phyloP scores from a whole-genome alignment of 2,797 vertebrate species.

The Poeciliopsis presidionis region DNA sequence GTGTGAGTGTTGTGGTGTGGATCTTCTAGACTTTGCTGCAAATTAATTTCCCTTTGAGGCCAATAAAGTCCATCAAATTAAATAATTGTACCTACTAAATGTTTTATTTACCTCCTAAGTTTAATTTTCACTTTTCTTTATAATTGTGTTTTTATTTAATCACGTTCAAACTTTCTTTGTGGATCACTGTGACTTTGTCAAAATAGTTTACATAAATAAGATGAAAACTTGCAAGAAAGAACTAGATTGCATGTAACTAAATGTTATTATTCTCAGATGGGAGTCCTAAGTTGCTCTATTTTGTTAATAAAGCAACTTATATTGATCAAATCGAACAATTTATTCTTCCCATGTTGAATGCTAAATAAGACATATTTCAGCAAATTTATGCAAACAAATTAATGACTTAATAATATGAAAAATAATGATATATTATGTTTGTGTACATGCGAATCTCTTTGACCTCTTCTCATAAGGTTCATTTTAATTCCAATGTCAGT shows the following conservation, averaged over 20 bases:
- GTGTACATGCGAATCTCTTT: background rate
- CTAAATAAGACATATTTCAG: background rate
- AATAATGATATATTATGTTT: background rate
- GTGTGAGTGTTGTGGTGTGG: no score
- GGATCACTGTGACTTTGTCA: background rate
- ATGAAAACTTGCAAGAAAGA: background rate
- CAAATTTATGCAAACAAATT: background rate
- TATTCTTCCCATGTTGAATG: background rate
- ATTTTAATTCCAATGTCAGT: background rate
- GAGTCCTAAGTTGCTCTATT: background rate
- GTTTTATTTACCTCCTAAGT: background rate
- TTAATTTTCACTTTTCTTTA: background rate
- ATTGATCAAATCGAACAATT: background rate
- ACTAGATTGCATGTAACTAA: background rate
- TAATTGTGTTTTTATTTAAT: background rate
- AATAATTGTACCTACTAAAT: background rate
- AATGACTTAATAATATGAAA: background rate
- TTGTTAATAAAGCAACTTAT: background rate
- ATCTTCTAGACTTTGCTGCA: no score
- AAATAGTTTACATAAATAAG: background rate
- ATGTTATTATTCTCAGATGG: background rate
- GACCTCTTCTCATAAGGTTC: background rate
- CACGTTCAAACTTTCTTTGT: background rate
- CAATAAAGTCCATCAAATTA: no score
- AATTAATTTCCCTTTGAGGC: no score